Evolutionary conservation across 2,888 invertebrate species (phyloP), one percentile per base, ranked within the genome.

Genomic region (Hemicrepidius hirtus): DNA sequence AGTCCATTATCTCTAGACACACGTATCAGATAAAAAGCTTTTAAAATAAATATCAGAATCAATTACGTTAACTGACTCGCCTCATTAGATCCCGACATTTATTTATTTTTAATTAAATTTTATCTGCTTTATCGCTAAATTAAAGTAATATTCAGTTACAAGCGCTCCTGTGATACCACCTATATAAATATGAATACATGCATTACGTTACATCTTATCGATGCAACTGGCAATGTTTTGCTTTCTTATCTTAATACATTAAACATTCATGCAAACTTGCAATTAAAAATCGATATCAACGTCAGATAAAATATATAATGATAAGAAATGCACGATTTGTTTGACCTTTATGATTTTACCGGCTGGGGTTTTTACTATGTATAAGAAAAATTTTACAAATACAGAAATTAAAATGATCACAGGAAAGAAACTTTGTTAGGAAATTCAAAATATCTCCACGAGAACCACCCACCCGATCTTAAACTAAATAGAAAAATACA

Each of bases 271-370:
- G 66, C 66, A 55, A 66, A 57, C 46, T n/a, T 24, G 24, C 66
- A 66, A 66, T 66, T 66, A 66, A 66, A 66, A 66, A 57, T 55
- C 66, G 57, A 66, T 66, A 66, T 37, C 53, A 44, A 32, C 21
- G 66, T 40, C 40, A 65, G 53, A 65, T 66, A 57, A 57, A 44
- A 53, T 28, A 50, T 5, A 50, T 50, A 28, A 9, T n/a, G 53
- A 53, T 53, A 53, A 46, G 46, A 18, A 46, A 21, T 3, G 18
- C 53, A 50, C 28, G 53, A 9, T 20, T 18, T 53, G 6, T 28
- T 16, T 24, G n/a, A 28, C 28, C 53, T 53, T 53, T 28, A n/a
- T 2, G 24, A 13, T 28, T 18, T 3, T 46, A n/a, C 5, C 5
- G 24, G 2, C 24, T 24, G 24, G 24, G 24, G 2, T 5, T 2